Conservation (phyloP, 2,113 vertebrate species). For the Apaloderma vittatum region DNA sequence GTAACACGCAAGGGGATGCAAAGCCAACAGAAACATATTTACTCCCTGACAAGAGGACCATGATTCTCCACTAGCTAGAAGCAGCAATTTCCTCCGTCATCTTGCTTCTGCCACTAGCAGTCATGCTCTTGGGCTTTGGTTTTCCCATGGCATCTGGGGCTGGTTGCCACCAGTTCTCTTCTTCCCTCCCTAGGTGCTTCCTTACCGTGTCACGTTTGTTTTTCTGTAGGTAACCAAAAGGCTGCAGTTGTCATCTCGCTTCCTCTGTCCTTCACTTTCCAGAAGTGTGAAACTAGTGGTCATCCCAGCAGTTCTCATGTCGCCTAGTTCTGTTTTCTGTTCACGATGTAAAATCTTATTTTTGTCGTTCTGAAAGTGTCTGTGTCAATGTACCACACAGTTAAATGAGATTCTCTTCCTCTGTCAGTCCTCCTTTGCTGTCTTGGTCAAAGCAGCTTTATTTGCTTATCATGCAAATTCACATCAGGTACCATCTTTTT, state of each 20-base stretch:
- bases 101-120: not conserved
- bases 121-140: not conserved
- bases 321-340: not conserved
- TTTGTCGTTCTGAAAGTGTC: not conserved
- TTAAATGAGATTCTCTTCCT: not conserved
- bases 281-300: not conserved
- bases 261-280: not conserved
- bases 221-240: not conserved
- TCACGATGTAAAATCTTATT: not conserved
- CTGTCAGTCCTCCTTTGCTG: not conserved
- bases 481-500: not conserved
- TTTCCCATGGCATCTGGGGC: not conserved
- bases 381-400: not conserved
- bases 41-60: not conserved
- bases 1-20: rapidly evolving
- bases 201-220: not conserved
- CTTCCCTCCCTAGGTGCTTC: not conserved
- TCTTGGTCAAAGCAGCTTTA: not conserved
- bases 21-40: not conserved
- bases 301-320: not conserved
- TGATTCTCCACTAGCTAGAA: not conserved
- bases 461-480: not conserved
- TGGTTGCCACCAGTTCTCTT: not conserved
- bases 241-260: rapidly evolving
- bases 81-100: not conserved